phyloP scores from a whole-genome alignment of 2,888 invertebrate genomes.

The Tachina grossa region DNA sequence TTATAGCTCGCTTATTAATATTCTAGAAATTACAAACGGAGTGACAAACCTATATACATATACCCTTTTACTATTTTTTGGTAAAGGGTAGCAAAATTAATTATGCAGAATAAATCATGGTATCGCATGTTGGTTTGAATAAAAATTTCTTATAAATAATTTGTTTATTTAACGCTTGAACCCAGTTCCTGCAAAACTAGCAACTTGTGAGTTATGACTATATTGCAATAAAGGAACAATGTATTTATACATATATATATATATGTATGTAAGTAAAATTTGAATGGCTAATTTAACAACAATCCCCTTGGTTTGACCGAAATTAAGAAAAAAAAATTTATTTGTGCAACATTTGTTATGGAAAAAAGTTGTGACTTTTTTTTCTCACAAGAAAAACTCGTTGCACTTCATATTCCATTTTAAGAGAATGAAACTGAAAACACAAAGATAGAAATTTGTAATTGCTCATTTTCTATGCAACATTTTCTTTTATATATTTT shows the following conservation, averaged over 20 bases:
- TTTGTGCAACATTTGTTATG: slow-evolving; percentile 61
- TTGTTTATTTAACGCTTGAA: too few relatives aligned
- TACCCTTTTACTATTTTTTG: too few relatives aligned
- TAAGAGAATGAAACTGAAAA: slow-evolving; percentile 34
- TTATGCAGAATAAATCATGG: too few relatives aligned
- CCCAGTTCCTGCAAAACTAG: too few relatives aligned
- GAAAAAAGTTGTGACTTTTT: slow-evolving; percentile 42
- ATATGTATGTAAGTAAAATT: neutral
- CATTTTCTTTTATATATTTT: slow-evolving; percentile 14
- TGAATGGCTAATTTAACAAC: slow-evolving; percentile 45
- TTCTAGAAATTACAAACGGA: too few relatives aligned
- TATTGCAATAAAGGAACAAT: neutral
- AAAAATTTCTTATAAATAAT: too few relatives aligned
- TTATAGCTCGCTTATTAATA: too few relatives aligned
- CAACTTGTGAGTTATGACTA: too few relatives aligned
- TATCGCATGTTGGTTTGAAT: too few relatives aligned
- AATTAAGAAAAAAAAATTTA: neutral
- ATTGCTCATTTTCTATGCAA: slow-evolving; percentile 54
- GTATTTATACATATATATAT: too few relatives aligned
- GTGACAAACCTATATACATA: too few relatives aligned
- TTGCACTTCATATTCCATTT: slow-evolving; percentile 17
- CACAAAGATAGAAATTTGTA: slow-evolving; percentile 19
- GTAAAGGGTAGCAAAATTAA: too few relatives aligned
- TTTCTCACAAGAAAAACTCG: slow-evolving; percentile 3
- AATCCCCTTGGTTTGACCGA: slow-evolving; percentile 42